Conservation (phyloP, 2,888 invertebrate species). For the Coleophora deauratella region DNA sequence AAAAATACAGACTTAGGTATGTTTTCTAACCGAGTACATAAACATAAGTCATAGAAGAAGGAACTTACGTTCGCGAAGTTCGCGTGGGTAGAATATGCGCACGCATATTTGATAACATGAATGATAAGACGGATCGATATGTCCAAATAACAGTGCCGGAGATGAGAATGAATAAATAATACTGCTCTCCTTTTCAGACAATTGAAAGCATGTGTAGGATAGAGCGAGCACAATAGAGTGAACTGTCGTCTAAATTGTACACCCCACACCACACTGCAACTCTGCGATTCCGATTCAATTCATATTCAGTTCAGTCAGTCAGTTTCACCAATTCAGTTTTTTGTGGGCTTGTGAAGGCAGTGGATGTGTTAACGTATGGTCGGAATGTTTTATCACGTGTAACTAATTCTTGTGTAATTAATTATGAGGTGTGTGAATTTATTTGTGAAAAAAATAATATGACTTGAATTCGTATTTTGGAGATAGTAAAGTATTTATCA, state of each 20-base stretch:
- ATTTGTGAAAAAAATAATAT: constrained; percentile 6
- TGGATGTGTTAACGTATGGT: constrained; percentile 33
- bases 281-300: not conserved
- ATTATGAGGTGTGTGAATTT: too few relatives aligned
- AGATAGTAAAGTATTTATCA: too few relatives aligned
- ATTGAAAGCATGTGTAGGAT: constrained; percentile 3
- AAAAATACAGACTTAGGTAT: too few relatives aligned
- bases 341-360: constrained; percentile 29
- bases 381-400: constrained; percentile 41
- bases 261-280: not conserved
- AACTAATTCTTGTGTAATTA: too few relatives aligned
- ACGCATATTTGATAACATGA: constrained; percentile 35
- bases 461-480: too few relatives aligned
- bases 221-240: constrained; percentile 14
- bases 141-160: constrained; percentile 4
- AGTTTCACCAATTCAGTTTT: constrained; percentile 36
- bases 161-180: constrained; percentile 32
- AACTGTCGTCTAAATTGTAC: too few relatives aligned
- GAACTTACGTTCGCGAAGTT: too few relatives aligned
- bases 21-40: too few relatives aligned
- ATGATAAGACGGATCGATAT: constrained; percentile 53
- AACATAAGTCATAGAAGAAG: too few relatives aligned
- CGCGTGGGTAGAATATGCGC: too few relatives aligned
- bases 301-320: not conserved
- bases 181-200: constrained; percentile 27